phyloP scores from a whole-genome alignment of 2,888 invertebrate species.

The Scotopteryx bipunctaria region DNA sequence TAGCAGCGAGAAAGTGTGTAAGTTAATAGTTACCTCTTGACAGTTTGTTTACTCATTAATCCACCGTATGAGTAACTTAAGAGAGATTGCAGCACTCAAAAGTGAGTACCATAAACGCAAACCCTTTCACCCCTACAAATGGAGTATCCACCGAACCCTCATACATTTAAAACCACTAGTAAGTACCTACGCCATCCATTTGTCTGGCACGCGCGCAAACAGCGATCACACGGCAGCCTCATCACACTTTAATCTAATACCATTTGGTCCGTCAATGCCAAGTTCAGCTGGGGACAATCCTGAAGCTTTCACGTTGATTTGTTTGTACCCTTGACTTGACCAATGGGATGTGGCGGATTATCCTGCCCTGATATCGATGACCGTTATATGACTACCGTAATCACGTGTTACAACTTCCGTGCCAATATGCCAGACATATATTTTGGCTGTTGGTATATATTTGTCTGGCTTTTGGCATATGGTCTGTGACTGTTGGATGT shows the following conservation, averaged over 20 bases:
- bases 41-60: too few species aligned
- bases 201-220: conserved; percentile 34
- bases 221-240: conserved; percentile 40
- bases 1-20: too few species aligned
- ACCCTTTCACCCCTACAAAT: conserved; percentile 12
- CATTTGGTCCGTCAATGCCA: conserved; percentile 65
- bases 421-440: too few species aligned
- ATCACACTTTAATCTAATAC: conserved; percentile 70
- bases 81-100: too few species aligned
- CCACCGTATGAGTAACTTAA: too few species aligned
- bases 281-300: conserved; percentile 53
- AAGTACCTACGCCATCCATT: conserved; percentile 9
- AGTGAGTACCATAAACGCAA: too few species aligned
- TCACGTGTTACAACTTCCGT: too few species aligned
- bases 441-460: too few species aligned
- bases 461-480: too few species aligned
- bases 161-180: conserved; percentile 14
- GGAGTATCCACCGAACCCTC: too few species aligned
- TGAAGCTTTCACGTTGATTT: conserved; percentile 67
- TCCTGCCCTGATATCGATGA: not conserved
- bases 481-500: too few species aligned
- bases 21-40: too few species aligned
- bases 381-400: not conserved
- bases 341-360: conserved; percentile 36
- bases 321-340: conserved; percentile 67